Percentiles rank a stretch among this genome's conserved stretches.
These are phyloP conservation scores for Campaea margaritaria DNA, from an alignment of 2,888 invertebrate genomes.

Conservation along the genomic window DNA sequence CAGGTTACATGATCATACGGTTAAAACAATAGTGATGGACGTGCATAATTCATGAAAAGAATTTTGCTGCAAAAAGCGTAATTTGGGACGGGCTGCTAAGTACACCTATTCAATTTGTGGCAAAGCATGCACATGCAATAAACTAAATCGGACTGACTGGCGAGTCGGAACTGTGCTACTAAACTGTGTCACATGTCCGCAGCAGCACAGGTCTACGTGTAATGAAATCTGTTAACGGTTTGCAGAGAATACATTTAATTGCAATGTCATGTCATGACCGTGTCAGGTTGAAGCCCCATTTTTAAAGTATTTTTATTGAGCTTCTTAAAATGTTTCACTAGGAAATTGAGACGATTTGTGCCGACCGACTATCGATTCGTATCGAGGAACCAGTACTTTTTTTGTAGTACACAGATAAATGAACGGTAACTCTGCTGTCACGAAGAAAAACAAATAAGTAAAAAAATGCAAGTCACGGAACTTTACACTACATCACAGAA, in stretches of 20 bases:
- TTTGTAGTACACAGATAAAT: conserved; percentile 17
- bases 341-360: background rate
- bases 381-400: conserved; percentile 16
- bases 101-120: conserved; percentile 24
- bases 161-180: conserved; percentile 31
- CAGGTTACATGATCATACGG: conserved; percentile 31
- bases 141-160: conserved; percentile 19
- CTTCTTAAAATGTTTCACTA: too few species aligned
- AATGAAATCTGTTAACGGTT: conserved; percentile 45
- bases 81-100: conserved; percentile 25
- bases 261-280: conserved; percentile 40
- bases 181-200: conserved; percentile 46
- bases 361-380: too few species aligned
- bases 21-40: conserved; percentile 31
- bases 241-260: conserved; percentile 41
- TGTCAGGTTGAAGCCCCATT: conserved; percentile 15
- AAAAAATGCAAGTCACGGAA: conserved; percentile 21
- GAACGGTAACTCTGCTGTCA: conserved; percentile 30
- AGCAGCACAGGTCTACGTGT: conserved; percentile 37
- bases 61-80: conserved; percentile 21
- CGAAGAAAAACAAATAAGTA: conserved; percentile 30
- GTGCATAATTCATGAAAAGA: conserved; percentile 23
- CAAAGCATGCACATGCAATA: conserved; percentile 33
- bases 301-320: too few species aligned
- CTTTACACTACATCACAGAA: conserved; percentile 24